Conservation (phyloP, 2,797 vertebrate genomes). For the Rhincodon typus region DNA sequence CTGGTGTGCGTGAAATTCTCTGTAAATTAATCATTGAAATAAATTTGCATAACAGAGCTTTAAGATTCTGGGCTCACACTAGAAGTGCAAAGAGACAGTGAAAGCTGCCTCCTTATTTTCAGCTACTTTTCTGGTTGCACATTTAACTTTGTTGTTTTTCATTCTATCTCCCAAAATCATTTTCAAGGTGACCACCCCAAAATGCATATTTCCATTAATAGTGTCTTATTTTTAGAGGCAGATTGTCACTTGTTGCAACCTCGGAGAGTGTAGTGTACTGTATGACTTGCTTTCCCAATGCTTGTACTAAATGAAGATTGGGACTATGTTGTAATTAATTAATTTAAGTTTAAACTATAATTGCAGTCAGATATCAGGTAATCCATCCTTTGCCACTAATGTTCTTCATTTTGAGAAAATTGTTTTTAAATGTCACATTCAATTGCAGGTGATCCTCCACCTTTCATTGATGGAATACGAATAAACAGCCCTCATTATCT, state of each 20-base stretch:
- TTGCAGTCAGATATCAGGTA: not conserved
- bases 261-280: too few species aligned
- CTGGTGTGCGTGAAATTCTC: not conserved
- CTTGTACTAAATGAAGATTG: not conserved
- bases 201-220: not conserved
- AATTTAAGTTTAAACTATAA: not conserved
- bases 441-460: slow-evolving; percentile 78
- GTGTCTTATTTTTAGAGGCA: not conserved
- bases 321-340: not conserved
- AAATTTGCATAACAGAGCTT: not conserved
- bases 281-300: not conserved
- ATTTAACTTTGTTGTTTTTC: not conserved
- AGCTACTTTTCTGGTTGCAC: not conserved
- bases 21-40: not conserved
- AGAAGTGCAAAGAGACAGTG: not conserved
- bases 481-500: slow-evolving; percentile 98
- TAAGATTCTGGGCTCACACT: not conserved
- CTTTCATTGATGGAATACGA: slow-evolving; percentile 91
- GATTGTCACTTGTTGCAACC: not conserved
- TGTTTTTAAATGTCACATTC: not conserved
- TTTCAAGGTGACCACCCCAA: not conserved
- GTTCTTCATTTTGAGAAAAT: not conserved
- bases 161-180: not conserved
- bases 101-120: too few species aligned
- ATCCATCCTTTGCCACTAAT: too few species aligned